phyloP scores from a whole-genome alignment of 2,113 vertebrate species.

The Gnathonemus echidnorhynchus region DNA sequence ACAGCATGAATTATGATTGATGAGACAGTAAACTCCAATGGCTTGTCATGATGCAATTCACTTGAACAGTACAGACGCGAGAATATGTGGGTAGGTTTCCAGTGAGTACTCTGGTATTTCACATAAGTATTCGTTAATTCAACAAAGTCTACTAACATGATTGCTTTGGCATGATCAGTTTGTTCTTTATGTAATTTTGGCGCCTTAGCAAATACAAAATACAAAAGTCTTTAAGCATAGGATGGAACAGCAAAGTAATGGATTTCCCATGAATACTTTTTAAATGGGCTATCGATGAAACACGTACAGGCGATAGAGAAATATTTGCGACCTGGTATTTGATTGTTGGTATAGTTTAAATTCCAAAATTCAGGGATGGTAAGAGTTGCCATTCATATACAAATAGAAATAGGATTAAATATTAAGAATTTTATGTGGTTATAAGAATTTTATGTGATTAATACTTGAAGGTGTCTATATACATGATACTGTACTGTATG shows the following conservation, averaged over 20 bases:
- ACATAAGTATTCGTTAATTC: not conserved
- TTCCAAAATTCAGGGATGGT: not conserved
- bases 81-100: not conserved
- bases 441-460: not conserved
- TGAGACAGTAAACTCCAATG: not conserved
- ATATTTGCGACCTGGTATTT: not conserved
- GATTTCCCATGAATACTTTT: not conserved
- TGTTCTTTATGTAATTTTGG: not conserved
- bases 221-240: not conserved
- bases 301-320: not conserved
- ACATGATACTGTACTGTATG: not conserved
- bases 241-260: not conserved
- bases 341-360: not conserved
- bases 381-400: not conserved
- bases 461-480: not conserved
- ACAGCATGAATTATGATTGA: not conserved
- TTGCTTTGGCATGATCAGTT: not conserved
- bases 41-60: not conserved
- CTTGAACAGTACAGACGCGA: not conserved
- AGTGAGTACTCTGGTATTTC: not conserved
- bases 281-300: not conserved
- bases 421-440: not conserved
- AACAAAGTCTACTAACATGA: not conserved
- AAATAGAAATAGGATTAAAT: not conserved
- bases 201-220: not conserved